These are phyloP conservation scores for Odontesthes bonariensis DNA, from an alignment of 2,113 vertebrate species.

Conservation along the genomic window DNA sequence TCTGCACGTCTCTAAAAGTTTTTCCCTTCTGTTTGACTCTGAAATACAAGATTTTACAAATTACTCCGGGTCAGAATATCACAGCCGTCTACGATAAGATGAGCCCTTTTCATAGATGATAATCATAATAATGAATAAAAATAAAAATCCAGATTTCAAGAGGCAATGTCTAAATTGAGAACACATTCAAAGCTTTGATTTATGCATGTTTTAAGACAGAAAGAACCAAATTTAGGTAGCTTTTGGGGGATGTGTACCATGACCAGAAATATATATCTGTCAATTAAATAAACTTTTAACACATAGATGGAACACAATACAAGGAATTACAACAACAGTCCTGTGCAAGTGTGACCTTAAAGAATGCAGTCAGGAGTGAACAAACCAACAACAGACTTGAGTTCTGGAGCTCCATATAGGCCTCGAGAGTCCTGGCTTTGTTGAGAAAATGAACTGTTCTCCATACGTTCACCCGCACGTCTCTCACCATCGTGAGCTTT, in stretches of 20 bases:
- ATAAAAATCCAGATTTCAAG: not conserved
- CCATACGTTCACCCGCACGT: constrained; percentile 26
- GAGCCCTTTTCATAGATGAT: not conserved
- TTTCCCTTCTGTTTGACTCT: not conserved
- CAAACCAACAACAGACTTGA: not conserved
- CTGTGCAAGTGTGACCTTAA: not conserved
- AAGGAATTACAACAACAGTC: not conserved
- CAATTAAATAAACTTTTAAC: not conserved
- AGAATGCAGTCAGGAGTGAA: not conserved
- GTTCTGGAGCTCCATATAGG: constrained; percentile 4
- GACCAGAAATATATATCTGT: not conserved
- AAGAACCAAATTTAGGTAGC: not conserved
- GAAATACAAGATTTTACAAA: not conserved
- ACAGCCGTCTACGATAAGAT: constrained; percentile 10
- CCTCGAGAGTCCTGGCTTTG: rapidly evolving
- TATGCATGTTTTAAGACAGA: constrained; percentile 2
- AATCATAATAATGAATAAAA: not conserved
- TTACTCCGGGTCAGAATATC: rapidly evolving
- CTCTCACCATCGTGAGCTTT: not conserved
- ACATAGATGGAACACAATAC: too few species aligned
- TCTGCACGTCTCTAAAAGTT: not conserved
- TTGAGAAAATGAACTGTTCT: not conserved
- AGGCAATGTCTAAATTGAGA: not conserved
- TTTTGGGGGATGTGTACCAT: not conserved
- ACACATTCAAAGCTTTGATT: constrained; percentile 51